A percentile compares a stretch with the other conserved stretches of the same genome.
Evolutionary conservation across 2,797 vertebrate genomes (phyloP).

Genomic region (Cossypha caffra): DNA sequence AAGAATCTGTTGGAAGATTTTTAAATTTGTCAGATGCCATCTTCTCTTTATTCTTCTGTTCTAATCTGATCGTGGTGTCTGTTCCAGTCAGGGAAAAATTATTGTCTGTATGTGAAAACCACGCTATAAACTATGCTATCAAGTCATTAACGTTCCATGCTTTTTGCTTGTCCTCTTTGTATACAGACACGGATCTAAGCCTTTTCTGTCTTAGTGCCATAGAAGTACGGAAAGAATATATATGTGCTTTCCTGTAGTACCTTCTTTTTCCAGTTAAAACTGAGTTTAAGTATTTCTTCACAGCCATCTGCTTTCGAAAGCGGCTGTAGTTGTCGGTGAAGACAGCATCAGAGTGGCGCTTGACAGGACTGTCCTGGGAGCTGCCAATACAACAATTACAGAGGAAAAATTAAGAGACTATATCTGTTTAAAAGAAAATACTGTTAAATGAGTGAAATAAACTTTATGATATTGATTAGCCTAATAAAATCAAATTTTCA

Average conservation of each 20-base stretch:
- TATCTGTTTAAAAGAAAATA: neutral
- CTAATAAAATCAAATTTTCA: neutral
- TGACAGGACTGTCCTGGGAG: constrained; percentile 84
- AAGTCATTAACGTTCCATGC: neutral
- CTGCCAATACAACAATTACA: constrained; percentile 68
- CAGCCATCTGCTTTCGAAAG: constrained; percentile 94
- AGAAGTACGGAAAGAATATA: neutral
- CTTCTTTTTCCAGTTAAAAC: constrained; percentile 93
- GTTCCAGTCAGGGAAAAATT: neutral
- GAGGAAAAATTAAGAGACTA: neutral
- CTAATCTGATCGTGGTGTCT: neutral
- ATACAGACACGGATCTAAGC: neutral
- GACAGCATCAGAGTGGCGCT: constrained; percentile 94
- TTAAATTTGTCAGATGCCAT: neutral
- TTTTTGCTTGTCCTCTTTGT: neutral
- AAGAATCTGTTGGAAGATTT: neutral
- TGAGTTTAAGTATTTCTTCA: constrained; percentile 95
- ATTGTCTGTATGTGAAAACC: neutral
- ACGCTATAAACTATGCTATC: neutral
- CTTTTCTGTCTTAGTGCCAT: neutral
- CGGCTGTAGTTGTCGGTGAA: constrained; percentile 98
- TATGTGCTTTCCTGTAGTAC: constrained; percentile 68
- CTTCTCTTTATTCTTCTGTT: neutral
- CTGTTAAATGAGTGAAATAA: neutral
- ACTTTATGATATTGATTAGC: neutral